phyloP scores from a whole-genome alignment of 2,797 vertebrate genomes.

The Leptatherina wallacei region DNA sequence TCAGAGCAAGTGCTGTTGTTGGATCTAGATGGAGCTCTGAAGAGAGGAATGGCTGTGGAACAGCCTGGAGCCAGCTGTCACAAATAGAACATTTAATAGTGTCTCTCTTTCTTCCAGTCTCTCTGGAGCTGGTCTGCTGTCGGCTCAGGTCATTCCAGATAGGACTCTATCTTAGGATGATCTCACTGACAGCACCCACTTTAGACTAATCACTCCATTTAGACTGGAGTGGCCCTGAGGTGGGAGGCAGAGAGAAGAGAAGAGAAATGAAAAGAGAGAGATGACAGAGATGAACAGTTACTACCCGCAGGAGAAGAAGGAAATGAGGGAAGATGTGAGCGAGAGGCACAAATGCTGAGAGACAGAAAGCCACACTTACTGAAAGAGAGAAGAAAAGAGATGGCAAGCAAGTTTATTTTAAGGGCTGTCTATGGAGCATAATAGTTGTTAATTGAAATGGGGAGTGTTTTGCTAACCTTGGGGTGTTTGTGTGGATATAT shows the following conservation, averaged over 20 bases:
- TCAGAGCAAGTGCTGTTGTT: slow-evolving; percentile 56
- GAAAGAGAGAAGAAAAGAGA: slow-evolving; percentile 40
- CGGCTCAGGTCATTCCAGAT: slow-evolving; percentile 81
- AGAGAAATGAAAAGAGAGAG: slow-evolving; percentile 59
- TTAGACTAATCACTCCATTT: slow-evolving; percentile 84
- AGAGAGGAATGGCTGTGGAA: slow-evolving; percentile 55
- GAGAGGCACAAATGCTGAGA: slow-evolving; percentile 20
- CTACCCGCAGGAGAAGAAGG: slow-evolving; percentile 68
- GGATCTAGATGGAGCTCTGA: slow-evolving; percentile 55
- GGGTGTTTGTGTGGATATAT: slow-evolving; percentile 50
- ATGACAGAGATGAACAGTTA: slow-evolving; percentile 77
- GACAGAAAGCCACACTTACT: slow-evolving; percentile 28
- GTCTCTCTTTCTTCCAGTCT: slow-evolving; percentile 70
- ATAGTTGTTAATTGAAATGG: slow-evolving; percentile 55
- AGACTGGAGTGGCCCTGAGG: slow-evolving; percentile 81
- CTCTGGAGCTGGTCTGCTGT: slow-evolving; percentile 79
- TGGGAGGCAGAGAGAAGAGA: slow-evolving; percentile 57
- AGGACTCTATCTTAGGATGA: slow-evolving; percentile 82
- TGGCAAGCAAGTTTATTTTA: slow-evolving; percentile 54
- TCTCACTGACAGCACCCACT: slow-evolving; percentile 83
- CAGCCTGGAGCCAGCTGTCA: slow-evolving; percentile 80
- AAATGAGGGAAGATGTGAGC: slow-evolving; percentile 61
- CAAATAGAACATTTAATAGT: slow-evolving; percentile 81
- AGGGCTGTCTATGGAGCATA: slow-evolving; percentile 18
- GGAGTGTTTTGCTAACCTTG: slow-evolving; percentile 46